These are phyloP conservation scores for Enhydra lutris DNA, from an alignment of 2,113 vertebrate genomes.

Conservation along the genomic window DNA sequence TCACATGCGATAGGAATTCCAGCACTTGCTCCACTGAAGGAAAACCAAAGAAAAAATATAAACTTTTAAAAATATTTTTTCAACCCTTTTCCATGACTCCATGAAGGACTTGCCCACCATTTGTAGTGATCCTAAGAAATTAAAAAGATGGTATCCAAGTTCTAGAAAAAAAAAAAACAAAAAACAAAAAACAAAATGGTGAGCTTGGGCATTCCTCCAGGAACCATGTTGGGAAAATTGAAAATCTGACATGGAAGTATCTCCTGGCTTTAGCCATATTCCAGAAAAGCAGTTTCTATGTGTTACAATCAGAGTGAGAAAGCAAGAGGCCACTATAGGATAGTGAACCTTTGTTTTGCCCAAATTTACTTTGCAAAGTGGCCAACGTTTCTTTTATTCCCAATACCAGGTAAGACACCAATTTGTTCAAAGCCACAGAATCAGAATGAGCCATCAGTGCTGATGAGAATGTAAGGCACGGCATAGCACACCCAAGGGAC, in stretches of 20 bases:
- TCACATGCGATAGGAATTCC: fast-evolving
- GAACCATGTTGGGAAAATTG: not conserved
- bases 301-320: not conserved
- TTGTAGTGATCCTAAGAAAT: not conserved
- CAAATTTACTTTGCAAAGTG: not conserved
- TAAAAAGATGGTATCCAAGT: not conserved
- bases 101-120: not conserved
- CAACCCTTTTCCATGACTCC: not conserved
- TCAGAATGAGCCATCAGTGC: not conserved
- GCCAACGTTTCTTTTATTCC: not conserved
- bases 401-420: not conserved
- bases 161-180: not conserved
- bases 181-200: not conserved
- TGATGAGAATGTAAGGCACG: not conserved
- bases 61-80: not conserved
- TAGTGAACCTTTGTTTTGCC: not conserved
- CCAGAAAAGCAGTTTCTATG: not conserved
- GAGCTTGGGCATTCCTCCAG: not conserved
- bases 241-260: not conserved
- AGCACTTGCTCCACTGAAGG: not conserved
- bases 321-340: not conserved
- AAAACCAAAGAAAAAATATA: not conserved
- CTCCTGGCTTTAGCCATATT: not conserved
- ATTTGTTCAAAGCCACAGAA: not conserved
- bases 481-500: not conserved